Evolutionary conservation across 2,113 vertebrate species (phyloP).

Genomic region (Anser brachyrhynchus): DNA sequence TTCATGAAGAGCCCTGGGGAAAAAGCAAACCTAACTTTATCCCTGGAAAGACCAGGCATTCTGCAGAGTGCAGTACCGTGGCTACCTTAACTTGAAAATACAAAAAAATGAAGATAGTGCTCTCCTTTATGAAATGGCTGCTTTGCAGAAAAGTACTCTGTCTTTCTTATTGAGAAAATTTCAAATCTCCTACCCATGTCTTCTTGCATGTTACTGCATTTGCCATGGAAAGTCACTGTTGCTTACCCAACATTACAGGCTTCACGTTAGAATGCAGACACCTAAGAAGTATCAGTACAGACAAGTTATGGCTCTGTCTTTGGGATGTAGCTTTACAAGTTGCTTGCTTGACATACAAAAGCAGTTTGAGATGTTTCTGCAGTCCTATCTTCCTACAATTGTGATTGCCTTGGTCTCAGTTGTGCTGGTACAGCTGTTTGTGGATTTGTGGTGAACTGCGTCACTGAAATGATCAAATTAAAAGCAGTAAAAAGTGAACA

Average conservation of each 20-base stretch:
- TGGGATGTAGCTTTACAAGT: not conserved
- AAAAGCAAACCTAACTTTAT: not conserved
- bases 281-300: not conserved
- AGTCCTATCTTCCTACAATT: rapidly evolving
- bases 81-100: not conserved
- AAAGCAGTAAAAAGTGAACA: not conserved
- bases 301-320: not conserved
- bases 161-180: not conserved
- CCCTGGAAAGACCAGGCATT: not conserved
- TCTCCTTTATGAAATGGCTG: not conserved
- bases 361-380: not conserved
- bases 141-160: not conserved
- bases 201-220: not conserved
- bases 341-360: not conserved
- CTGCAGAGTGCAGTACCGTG: not conserved
- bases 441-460: not conserved
- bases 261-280: not conserved
- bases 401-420: rapidly evolving
- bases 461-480: not conserved
- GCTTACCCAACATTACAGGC: not conserved
- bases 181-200: not conserved
- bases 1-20: not conserved
- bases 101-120: rapidly evolving
- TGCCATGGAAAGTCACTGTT: not conserved
- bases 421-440: not conserved